Conservation (phyloP, 2,888 invertebrate genomes). For the Pseudococcus longispinus region DNA sequence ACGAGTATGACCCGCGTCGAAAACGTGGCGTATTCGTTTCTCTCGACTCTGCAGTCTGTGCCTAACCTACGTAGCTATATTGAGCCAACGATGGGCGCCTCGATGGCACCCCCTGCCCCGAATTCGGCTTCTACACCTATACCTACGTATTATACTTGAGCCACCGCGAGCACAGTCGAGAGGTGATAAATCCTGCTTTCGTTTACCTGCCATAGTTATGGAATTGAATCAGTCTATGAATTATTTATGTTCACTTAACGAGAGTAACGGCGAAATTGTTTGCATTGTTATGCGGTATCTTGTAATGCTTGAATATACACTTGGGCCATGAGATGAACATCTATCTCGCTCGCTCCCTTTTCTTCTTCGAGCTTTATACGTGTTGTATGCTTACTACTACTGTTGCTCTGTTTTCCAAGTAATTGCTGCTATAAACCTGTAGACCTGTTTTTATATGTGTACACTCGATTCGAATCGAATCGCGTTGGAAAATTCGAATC, state of each 20-base stretch:
- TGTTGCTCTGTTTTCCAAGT: not conserved
- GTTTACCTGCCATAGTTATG: conserved; percentile 43
- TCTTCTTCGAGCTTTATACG: not conserved
- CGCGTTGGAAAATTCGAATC: too few species aligned
- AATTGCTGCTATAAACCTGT: not conserved
- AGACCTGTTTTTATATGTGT: not conserved
- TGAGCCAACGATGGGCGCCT: not conserved
- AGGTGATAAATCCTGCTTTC: conserved; percentile 40
- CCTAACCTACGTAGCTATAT: too few species aligned
- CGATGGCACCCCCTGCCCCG: not conserved
- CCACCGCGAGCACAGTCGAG: not conserved
- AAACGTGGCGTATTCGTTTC: not conserved
- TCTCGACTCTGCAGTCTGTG: not conserved
- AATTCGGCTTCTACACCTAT: not conserved
- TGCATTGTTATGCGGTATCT: conserved; percentile 46
- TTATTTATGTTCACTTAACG: conserved; percentile 55
- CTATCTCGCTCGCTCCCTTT: not conserved
- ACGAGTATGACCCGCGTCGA: not conserved
- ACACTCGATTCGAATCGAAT: not conserved
- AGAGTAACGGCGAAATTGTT: conserved; percentile 44
- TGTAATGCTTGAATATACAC: conserved; percentile 9
- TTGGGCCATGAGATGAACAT: not conserved
- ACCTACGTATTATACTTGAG: not conserved
- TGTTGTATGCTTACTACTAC: not conserved
- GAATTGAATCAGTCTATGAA: conserved; percentile 47